Conservation (phyloP, 2,888 invertebrate genomes). For the Crossocerus cetratus region DNA sequence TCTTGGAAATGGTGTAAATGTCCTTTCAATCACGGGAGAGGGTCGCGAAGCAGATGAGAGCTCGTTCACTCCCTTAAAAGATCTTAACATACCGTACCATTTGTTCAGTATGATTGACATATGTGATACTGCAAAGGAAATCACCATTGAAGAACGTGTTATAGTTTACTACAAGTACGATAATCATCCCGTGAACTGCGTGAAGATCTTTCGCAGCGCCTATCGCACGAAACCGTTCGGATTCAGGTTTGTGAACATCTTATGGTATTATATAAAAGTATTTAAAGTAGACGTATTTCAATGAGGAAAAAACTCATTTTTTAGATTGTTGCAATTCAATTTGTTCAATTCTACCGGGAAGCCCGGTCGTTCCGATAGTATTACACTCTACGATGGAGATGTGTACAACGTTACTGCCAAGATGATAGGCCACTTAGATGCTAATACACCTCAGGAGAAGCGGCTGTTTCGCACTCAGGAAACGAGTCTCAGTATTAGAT, state of each 20-base stretch:
- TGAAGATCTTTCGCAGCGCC: constrained; percentile 95
- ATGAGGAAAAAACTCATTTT: constrained; percentile 12
- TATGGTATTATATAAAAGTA: background rate
- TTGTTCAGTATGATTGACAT: constrained; percentile 97
- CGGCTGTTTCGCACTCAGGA: constrained; percentile 86
- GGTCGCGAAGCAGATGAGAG: constrained; percentile 91
- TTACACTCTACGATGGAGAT: constrained; percentile 94
- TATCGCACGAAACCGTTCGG: constrained; percentile 92
- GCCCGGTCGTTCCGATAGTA: constrained; percentile 89
- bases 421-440: constrained; percentile 85
- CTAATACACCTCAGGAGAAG: constrained; percentile 85
- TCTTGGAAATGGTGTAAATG: constrained; percentile 93
- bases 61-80: constrained; percentile 91
- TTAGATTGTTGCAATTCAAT: constrained; percentile 91
- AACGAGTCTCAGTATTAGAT: constrained; percentile 90
- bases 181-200: constrained; percentile 96
- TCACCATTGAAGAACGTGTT: constrained; percentile 92
- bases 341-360: constrained; percentile 91
- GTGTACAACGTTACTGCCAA: constrained; percentile 90
- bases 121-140: constrained; percentile 95
- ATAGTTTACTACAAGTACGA: constrained; percentile 98
- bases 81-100: constrained; percentile 91
- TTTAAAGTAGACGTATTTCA: too few species aligned
- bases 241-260: constrained; percentile 79
- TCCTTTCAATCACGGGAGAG: constrained; percentile 95